phyloP scores from a whole-genome alignment of 2,888 invertebrate genomes.

The Stenurella melanura region DNA sequence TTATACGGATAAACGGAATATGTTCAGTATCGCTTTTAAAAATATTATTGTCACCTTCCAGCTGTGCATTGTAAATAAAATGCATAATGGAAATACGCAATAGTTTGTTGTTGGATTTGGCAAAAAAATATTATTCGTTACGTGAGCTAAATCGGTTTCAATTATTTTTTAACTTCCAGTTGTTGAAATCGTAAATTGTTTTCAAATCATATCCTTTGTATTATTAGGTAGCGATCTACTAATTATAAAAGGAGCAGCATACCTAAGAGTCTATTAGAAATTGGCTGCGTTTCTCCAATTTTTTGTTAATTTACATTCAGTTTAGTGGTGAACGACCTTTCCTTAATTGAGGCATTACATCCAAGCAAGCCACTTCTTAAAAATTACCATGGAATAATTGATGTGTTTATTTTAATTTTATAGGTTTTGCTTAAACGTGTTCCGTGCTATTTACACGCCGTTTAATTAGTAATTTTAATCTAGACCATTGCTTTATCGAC shows the following conservation, averaged over 20 bases:
- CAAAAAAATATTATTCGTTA: slow-evolving; percentile 7
- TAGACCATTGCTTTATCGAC: slow-evolving; percentile 51
- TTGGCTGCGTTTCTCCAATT: slow-evolving; percentile 34
- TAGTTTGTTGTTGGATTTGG: background rate
- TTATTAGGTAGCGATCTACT: slow-evolving; percentile 17
- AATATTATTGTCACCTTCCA: background rate
- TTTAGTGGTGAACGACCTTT: slow-evolving; percentile 35
- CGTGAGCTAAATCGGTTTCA: background rate
- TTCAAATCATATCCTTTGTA: slow-evolving; percentile 12
- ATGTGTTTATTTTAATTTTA: slow-evolving; percentile 40
- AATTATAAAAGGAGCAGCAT: slow-evolving; percentile 25
- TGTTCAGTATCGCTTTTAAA: too few relatives aligned
- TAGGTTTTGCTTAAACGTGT: slow-evolving; percentile 39
- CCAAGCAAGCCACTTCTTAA: slow-evolving; percentile 36
- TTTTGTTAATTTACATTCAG: slow-evolving; percentile 39
- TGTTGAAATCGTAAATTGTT: slow-evolving; percentile 18
- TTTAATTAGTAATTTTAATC: slow-evolving; percentile 43
- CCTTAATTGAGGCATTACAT: slow-evolving; percentile 39
- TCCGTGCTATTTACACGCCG: slow-evolving; percentile 44
- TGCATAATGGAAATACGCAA: slow-evolving; percentile 10
- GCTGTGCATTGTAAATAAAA: background rate
- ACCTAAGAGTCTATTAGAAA: slow-evolving; percentile 38
- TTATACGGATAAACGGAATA: too few relatives aligned
- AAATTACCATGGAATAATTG: slow-evolving; percentile 39
- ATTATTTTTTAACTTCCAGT: slow-evolving; percentile 15